These are phyloP conservation scores for Sternotherus odoratus DNA, from an alignment of 2,797 vertebrate species.

Conservation along the genomic window DNA sequence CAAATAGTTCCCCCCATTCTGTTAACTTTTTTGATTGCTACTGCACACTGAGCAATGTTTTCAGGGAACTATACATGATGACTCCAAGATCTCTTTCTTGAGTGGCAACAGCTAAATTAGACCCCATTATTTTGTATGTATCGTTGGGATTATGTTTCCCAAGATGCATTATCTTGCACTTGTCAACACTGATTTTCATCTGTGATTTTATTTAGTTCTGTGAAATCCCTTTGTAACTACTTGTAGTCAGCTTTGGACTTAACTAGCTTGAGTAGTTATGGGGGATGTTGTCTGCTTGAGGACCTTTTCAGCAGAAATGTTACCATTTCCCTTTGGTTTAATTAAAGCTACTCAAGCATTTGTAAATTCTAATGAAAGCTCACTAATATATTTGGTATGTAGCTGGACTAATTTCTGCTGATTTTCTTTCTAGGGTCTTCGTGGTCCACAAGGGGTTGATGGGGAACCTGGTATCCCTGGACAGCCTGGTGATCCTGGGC, in stretches of 20 bases:
- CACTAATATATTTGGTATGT: not conserved
- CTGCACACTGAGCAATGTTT: not conserved
- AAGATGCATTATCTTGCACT: not conserved
- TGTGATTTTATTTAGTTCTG: not conserved
- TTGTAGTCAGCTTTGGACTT: not conserved
- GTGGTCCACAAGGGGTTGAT: slow-evolving; percentile 91
- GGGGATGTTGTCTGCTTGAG: not conserved
- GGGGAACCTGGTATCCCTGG: slow-evolving; percentile 97
- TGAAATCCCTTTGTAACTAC: not conserved
- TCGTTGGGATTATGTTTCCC: not conserved
- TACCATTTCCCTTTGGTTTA: not conserved
- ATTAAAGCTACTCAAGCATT: rapidly evolving
- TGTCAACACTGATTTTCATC: not conserved
- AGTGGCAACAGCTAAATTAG: not conserved
- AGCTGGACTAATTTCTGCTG: not conserved
- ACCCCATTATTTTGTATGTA: not conserved
- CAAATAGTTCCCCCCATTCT: not conserved
- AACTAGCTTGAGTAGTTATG: not conserved
- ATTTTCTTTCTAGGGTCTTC: slow-evolving; percentile 85
- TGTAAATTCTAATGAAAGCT: not conserved
- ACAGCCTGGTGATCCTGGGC: slow-evolving; percentile 93
- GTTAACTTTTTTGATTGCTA: not conserved
- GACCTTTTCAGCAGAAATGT: not conserved
- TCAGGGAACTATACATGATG: not conserved
- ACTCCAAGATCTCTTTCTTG: not conserved